Percentiles rank a stretch among this genome's conserved stretches.
phyloP scores from a whole-genome alignment of 2,888 invertebrate genomes.

The Falcaria lacertinaria region DNA sequence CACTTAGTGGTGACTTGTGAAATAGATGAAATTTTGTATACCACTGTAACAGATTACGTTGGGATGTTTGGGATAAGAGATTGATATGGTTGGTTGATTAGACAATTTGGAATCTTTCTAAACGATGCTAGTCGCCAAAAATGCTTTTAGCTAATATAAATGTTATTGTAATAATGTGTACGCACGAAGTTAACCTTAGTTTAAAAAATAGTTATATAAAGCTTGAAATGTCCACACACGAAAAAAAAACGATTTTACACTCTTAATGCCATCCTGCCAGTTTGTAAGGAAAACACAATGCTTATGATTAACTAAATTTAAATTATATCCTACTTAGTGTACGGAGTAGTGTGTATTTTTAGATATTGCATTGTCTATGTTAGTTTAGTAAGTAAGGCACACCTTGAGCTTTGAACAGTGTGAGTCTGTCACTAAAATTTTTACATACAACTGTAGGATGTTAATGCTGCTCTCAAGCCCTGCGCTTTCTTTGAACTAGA shows the following conservation, averaged over 20 bases:
- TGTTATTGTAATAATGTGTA: conserved; percentile 65
- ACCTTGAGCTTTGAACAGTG: conserved; percentile 73
- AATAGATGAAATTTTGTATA: conserved; percentile 46
- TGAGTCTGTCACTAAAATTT: conserved; percentile 70
- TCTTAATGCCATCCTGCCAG: conserved; percentile 76
- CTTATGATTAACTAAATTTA: conserved; percentile 74
- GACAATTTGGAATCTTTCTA: conserved; percentile 76
- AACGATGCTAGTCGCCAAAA: conserved; percentile 73
- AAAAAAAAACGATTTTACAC: conserved; percentile 65
- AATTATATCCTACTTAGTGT: conserved; percentile 72
- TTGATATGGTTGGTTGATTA: background rate
- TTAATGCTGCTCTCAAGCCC: conserved; percentile 40
- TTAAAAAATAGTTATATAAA: conserved; percentile 70
- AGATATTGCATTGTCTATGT: conserved; percentile 78
- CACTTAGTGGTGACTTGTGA: conserved; percentile 64
- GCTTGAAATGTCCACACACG: conserved; percentile 75
- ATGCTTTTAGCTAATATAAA: conserved; percentile 71
- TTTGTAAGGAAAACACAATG: conserved; percentile 67
- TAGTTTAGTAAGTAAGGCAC: conserved; percentile 72
- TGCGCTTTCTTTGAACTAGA: conserved; percentile 48
- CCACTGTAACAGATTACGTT: conserved; percentile 35
- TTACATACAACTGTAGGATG: conserved; percentile 56
- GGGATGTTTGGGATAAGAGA: conserved; percentile 9
- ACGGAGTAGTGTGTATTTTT: conserved; percentile 76
- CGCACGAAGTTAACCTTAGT: conserved; percentile 66